These are phyloP conservation scores for Aphrophora alni DNA, from an alignment of 2,888 invertebrate genomes.

Conservation along the genomic window DNA sequence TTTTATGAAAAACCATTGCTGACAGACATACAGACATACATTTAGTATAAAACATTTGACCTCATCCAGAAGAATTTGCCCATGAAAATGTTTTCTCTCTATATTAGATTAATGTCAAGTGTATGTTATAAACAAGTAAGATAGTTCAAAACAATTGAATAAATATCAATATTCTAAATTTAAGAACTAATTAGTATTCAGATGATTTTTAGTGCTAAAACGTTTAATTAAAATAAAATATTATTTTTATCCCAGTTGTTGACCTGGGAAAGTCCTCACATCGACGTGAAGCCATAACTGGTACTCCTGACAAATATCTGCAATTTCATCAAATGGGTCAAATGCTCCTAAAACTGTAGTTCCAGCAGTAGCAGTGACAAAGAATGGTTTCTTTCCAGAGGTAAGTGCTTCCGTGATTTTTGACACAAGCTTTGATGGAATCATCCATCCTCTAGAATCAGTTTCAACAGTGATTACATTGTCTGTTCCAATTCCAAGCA, in stretches of 20 bases:
- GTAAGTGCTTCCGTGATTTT: conserved; percentile 62
- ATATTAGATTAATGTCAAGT: too few relatives aligned
- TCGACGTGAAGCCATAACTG: conserved; percentile 84
- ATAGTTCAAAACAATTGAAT: too few relatives aligned
- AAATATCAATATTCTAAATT: too few relatives aligned
- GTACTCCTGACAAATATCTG: conserved; percentile 71
- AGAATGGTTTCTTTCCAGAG: conserved; percentile 66
- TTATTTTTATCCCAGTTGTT: background rate
- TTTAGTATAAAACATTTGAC: too few relatives aligned
- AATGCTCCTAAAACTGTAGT: conserved; percentile 86
- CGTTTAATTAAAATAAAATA: too few relatives aligned
- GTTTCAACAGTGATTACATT: conserved; percentile 70
- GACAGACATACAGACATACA: too few relatives aligned
- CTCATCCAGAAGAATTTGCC: too few relatives aligned
- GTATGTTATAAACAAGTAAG: too few relatives aligned
- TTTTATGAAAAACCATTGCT: too few relatives aligned
- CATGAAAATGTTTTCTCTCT: too few relatives aligned
- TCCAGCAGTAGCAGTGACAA: conserved; percentile 78
- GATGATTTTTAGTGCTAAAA: too few relatives aligned
- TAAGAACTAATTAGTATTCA: too few relatives aligned
- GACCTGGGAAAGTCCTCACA: conserved; percentile 59
- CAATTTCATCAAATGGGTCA: conserved; percentile 73
- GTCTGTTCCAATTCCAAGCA: conserved; percentile 84
- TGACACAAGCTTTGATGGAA: conserved; percentile 64
- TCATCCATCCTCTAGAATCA: conserved; percentile 73